A percentile compares a stretch with the other conserved stretches of the same genome.
These are phyloP conservation scores for Montipora foliosa DNA, from an alignment of 64 coral and sea anemone species.

Conservation along the genomic window DNA sequence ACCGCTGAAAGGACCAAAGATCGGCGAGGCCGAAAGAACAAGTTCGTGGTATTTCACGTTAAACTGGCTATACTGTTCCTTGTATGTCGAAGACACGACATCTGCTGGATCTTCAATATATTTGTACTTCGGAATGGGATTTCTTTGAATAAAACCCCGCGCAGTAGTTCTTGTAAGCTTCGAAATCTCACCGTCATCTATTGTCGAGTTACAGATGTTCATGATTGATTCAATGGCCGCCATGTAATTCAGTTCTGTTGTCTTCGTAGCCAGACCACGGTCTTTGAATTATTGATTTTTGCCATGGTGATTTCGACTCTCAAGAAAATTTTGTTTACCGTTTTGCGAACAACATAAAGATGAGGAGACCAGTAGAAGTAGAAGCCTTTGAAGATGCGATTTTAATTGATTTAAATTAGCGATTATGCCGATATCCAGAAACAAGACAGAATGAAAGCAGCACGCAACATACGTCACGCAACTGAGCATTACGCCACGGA, in stretches of 20 bases:
- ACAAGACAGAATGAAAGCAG: too few species aligned
- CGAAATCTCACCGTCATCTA: slow-evolving; percentile 51
- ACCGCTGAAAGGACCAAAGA: slow-evolving; percentile 56
- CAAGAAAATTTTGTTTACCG: too few species aligned
- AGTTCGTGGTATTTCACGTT: slow-evolving; percentile 48
- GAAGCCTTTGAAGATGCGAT: too few species aligned
- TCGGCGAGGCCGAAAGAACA: neutral
- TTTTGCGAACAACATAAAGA: too few species aligned
- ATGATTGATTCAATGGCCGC: neutral
- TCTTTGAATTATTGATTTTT: slow-evolving; percentile 36
- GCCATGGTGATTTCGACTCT: neutral
- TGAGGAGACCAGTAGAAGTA: too few species aligned
- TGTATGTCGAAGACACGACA: slow-evolving; percentile 50
- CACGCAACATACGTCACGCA: too few species aligned
- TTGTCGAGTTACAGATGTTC: neutral
- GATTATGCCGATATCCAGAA: too few species aligned
- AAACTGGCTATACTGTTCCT: slow-evolving; percentile 58
- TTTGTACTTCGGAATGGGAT: slow-evolving; percentile 46
- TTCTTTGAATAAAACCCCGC: slow-evolving; percentile 25
- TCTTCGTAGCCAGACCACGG: neutral
- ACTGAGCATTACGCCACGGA: too few species aligned
- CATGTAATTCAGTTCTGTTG: neutral
- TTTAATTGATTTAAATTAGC: too few species aligned
- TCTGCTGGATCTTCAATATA: slow-evolving; percentile 73
- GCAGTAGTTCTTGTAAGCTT: slow-evolving; percentile 34